phyloP scores from a whole-genome alignment of 2,888 invertebrate genomes.

The Phyllotreta cruciferae region DNA sequence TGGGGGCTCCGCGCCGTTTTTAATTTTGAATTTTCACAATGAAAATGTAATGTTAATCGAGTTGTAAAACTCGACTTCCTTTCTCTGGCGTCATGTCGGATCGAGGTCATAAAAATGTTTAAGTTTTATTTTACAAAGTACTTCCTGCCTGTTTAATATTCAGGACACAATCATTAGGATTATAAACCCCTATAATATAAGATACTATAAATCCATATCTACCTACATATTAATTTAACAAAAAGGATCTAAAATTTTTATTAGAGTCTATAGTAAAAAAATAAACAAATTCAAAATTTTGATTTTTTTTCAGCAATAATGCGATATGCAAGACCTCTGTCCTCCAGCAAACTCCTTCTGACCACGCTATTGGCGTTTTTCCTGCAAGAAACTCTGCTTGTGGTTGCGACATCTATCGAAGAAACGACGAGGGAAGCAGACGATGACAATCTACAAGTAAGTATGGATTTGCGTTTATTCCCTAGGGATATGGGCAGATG shows the following conservation, averaged over 20 bases:
- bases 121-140: too few species aligned
- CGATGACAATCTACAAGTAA: slow-evolving; percentile 52
- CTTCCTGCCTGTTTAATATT: too few species aligned
- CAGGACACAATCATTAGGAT: neutral
- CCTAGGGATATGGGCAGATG: neutral
- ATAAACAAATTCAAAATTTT: neutral
- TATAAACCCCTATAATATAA: neutral
- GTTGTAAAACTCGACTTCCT: neutral
- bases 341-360: slow-evolving; percentile 49
- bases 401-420: slow-evolving; percentile 41
- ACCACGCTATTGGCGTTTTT: slow-evolving; percentile 49
- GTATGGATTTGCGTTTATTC: too few species aligned
- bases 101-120: slow-evolving; percentile 1
- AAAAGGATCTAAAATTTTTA: slow-evolving; percentile 2
- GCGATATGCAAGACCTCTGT: slow-evolving; percentile 47
- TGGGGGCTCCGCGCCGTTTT: slow-evolving; percentile 13
- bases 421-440: slow-evolving; percentile 46
- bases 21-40: slow-evolving; percentile 16
- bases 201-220: neutral
- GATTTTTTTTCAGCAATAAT: slow-evolving; percentile 52
- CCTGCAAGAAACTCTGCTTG: slow-evolving; percentile 45
- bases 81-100: neutral
- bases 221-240: neutral
- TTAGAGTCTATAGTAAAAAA: neutral
- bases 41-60: slow-evolving; percentile 5